Conservation (phyloP, 2,888 invertebrate genomes). For the Ormyrus labotus region DNA sequence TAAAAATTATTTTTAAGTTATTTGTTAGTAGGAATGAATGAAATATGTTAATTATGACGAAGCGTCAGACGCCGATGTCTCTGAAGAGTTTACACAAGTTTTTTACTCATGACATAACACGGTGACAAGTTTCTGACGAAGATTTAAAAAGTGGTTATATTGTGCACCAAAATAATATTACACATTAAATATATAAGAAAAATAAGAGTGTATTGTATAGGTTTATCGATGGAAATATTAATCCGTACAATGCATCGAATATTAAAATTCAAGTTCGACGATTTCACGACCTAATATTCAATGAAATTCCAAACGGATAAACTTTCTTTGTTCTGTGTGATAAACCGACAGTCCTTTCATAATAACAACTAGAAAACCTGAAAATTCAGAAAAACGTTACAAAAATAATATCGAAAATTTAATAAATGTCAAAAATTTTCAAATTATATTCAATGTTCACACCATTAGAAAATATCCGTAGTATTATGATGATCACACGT, state of each 20-base stretch:
- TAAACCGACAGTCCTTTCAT: constrained; percentile 41
- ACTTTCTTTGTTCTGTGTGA: constrained; percentile 38
- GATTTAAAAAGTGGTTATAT: constrained; percentile 49
- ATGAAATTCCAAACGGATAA: constrained; percentile 13
- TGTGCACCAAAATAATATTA: constrained; percentile 55
- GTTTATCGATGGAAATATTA: constrained; percentile 34
- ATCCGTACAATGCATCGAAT: constrained; percentile 46
- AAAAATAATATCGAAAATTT: constrained; percentile 8
- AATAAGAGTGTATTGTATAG: constrained; percentile 50
- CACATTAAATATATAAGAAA: constrained; percentile 48
- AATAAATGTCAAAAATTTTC: constrained; percentile 27
- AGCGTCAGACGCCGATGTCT: constrained; percentile 55
- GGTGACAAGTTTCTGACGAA: constrained; percentile 46
- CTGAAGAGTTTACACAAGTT: constrained; percentile 56
- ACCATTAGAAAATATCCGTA: constrained; percentile 44
- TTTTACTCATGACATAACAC: constrained; percentile 46
- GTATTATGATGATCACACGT: constrained; percentile 37
- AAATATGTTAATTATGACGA: constrained; percentile 54
- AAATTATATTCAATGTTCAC: constrained; percentile 34
- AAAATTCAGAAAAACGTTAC: constrained; percentile 1
- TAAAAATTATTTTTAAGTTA: constrained; percentile 52
- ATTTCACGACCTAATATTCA: constrained; percentile 51
- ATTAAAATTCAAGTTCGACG: constrained; percentile 50
- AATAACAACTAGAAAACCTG: constrained; percentile 16
- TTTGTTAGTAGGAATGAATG: constrained; percentile 53